Conservation (phyloP, 2,797 vertebrate genomes). For the Anisognathus igniventris region DNA sequence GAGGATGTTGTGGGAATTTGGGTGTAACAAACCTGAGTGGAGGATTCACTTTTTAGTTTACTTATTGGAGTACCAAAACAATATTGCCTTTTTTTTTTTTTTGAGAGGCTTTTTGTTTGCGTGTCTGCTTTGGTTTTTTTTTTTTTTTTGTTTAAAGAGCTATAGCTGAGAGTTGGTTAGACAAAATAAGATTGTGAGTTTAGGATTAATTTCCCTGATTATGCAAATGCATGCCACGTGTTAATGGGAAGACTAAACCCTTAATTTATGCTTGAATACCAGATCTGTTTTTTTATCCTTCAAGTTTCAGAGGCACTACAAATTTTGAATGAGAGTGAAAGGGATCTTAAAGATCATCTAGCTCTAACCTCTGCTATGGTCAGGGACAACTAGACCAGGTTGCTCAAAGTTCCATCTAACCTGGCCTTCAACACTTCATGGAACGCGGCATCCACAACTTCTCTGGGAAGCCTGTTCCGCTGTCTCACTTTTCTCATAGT, state of each 20-base stretch:
- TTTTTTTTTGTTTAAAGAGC: not conserved
- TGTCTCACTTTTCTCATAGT: not conserved
- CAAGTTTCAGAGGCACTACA: not conserved
- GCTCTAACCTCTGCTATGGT: not conserved
- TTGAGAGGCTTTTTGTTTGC: not conserved
- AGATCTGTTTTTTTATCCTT: not conserved
- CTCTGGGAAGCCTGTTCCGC: not conserved
- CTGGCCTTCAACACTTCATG: not conserved
- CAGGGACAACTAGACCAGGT: not conserved
- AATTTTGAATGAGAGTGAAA: not conserved
- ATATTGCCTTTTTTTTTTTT: not conserved
- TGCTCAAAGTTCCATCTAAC: not conserved
- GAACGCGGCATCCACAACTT: not conserved
- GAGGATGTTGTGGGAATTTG: not conserved
- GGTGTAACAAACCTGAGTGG: not conserved
- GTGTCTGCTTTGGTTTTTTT: not conserved
- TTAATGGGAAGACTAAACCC: not conserved
- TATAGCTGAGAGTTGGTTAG: not conserved
- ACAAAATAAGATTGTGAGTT: not conserved
- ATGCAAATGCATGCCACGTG: not conserved
- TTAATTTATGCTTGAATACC: not conserved
- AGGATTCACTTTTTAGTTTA: not conserved
- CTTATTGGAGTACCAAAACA: not conserved
- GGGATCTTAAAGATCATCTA: not conserved
- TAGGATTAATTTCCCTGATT: not conserved